These are phyloP conservation scores for Trichosurus vulpecula DNA, from an alignment of 2,797 vertebrate genomes.

Conservation along the genomic window DNA sequence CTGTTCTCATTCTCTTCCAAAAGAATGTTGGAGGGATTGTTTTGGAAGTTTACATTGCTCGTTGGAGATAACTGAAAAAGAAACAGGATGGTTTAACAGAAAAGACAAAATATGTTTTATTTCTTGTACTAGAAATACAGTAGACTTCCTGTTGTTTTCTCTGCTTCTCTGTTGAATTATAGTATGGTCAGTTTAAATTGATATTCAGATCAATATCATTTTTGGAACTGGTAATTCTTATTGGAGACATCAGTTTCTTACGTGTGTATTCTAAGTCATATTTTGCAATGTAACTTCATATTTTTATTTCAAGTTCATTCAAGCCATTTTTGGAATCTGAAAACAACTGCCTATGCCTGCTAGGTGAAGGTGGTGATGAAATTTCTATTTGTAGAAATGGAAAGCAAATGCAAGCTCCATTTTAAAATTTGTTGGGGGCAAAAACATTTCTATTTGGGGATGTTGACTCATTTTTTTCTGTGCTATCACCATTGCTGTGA, in stretches of 20 bases:
- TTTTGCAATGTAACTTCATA: conserved; percentile 43
- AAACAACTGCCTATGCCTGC: neutral
- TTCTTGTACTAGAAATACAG: conserved; percentile 59
- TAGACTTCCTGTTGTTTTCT: conserved; percentile 15
- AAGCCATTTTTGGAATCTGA: conserved; percentile 26
- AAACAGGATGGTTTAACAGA: conserved; percentile 37
- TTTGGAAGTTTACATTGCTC: conserved; percentile 44
- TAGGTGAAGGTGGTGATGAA: conserved; percentile 1
- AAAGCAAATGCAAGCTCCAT: neutral
- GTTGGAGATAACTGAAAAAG: conserved; percentile 63
- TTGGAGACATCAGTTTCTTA: conserved; percentile 55
- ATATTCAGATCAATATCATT: conserved; percentile 65
- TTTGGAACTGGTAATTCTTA: conserved; percentile 62
- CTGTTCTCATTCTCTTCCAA: conserved; percentile 62
- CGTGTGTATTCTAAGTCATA: conserved; percentile 45
- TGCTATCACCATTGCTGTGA: conserved; percentile 21
- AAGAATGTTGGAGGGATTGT: conserved; percentile 44
- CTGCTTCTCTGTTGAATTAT: conserved; percentile 2
- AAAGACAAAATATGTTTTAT: conserved; percentile 35
- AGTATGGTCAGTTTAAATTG: conserved; percentile 51
- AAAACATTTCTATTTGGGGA: conserved; percentile 1
- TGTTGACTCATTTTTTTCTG: conserved; percentile 23
- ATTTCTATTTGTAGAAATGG: conserved; percentile 41
- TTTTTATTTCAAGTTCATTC: neutral
- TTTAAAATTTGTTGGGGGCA: conserved; percentile 10